These are phyloP conservation scores for Pterocles gutturalis DNA, from an alignment of 2,113 vertebrate species.

Conservation along the genomic window DNA sequence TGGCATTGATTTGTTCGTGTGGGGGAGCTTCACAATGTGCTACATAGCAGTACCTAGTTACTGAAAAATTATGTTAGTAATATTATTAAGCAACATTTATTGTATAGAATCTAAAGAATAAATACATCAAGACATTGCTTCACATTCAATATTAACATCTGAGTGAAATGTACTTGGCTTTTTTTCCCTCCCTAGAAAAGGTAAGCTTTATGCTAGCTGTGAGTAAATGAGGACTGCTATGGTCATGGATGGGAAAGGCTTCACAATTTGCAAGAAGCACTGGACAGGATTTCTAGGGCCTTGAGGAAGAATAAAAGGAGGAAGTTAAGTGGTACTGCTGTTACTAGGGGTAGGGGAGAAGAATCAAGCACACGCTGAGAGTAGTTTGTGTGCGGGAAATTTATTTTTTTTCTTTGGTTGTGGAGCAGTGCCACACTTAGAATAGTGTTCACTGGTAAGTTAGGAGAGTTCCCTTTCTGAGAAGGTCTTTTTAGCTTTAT, in stretches of 20 bases:
- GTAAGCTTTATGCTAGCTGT: background rate
- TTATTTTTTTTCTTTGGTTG: background rate
- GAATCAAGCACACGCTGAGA: background rate
- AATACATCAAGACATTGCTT: background rate
- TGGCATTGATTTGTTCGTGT: background rate
- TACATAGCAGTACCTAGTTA: background rate
- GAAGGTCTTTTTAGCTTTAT: background rate
- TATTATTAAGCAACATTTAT: background rate
- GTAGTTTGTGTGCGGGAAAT: background rate
- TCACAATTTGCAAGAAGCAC: background rate
- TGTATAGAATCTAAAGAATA: background rate
- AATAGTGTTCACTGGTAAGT: background rate
- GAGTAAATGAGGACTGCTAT: background rate
- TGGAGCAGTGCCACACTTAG: background rate
- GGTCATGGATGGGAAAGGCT: background rate
- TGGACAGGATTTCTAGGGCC: background rate
- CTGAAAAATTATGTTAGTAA: background rate
- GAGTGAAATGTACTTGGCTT: background rate
- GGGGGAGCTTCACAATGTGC: background rate
- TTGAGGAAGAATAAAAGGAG: background rate
- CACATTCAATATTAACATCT: background rate
- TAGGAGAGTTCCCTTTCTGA: background rate
- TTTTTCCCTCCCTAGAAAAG: background rate
- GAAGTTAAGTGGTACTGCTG: background rate
- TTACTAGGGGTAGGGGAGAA: background rate